Conservation (phyloP, 2,888 invertebrate species). For the Pecten maximus region DNA sequence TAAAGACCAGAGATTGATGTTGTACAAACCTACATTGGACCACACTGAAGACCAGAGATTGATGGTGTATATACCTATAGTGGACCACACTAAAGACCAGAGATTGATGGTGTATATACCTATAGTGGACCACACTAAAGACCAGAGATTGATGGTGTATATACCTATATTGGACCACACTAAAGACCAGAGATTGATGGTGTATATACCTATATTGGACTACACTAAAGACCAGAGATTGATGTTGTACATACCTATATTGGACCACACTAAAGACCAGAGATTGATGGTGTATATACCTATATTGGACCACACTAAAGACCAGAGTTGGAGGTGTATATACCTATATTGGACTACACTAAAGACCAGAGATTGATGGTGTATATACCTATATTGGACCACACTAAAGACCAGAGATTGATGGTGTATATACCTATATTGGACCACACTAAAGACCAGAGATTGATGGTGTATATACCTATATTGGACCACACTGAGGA, state of each 20-base stretch:
- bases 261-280: too few species aligned
- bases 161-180: conserved; percentile 87
- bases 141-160: conserved; percentile 39
- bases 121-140: background rate
- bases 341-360: too few species aligned
- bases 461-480: background rate
- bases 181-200: conserved; percentile 92
- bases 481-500: too few species aligned
- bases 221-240: too few species aligned
- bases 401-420: background rate
- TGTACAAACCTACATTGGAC: background rate
- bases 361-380: too few species aligned
- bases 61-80: background rate
- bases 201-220: background rate
- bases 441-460: background rate
- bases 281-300: too few species aligned
- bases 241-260: too few species aligned
- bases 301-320: too few species aligned
- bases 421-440: background rate
- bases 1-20: background rate
- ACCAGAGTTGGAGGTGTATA: too few species aligned
- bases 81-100: too few species aligned
- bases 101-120: background rate
- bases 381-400: too few species aligned
- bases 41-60: background rate